phyloP scores from a whole-genome alignment of 2,797 vertebrate genomes.

The Hippocampus kuda region DNA sequence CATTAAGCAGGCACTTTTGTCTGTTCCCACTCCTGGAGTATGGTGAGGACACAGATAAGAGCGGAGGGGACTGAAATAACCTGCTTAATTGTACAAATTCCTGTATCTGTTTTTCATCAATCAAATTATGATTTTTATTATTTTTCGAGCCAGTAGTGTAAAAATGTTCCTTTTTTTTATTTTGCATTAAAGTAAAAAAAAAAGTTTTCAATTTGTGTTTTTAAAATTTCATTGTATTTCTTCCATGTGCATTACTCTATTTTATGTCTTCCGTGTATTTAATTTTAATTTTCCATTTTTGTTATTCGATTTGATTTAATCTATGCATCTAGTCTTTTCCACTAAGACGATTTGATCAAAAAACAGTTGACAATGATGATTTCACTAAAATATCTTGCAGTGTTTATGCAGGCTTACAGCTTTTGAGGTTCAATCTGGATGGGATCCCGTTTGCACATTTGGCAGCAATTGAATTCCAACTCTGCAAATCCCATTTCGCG shows the following conservation, averaged over 20 bases:
- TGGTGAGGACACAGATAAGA: background rate
- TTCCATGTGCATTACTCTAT: background rate
- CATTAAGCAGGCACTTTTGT: background rate
- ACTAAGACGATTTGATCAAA: background rate
- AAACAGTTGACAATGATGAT: background rate
- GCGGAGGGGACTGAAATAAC: conserved; percentile 7
- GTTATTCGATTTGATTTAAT: background rate
- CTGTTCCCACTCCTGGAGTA: background rate
- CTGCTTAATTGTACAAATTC: background rate
- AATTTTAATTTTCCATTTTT: background rate
- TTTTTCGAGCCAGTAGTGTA: too few relatives aligned
- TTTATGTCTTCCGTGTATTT: background rate
- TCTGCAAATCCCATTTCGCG: background rate
- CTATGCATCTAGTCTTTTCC: background rate
- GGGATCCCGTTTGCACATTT: background rate
- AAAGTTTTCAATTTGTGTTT: background rate
- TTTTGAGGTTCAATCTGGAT: background rate
- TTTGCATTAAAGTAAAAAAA: too few relatives aligned
- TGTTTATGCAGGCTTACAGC: background rate
- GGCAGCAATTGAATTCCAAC: background rate
- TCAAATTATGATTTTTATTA: background rate
- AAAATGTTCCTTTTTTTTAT: too few relatives aligned
- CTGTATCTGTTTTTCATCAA: background rate
- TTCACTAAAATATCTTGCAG: background rate
- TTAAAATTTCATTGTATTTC: background rate